phyloP scores from a whole-genome alignment of 2,888 invertebrate species.

The Prosapia bicincta region DNA sequence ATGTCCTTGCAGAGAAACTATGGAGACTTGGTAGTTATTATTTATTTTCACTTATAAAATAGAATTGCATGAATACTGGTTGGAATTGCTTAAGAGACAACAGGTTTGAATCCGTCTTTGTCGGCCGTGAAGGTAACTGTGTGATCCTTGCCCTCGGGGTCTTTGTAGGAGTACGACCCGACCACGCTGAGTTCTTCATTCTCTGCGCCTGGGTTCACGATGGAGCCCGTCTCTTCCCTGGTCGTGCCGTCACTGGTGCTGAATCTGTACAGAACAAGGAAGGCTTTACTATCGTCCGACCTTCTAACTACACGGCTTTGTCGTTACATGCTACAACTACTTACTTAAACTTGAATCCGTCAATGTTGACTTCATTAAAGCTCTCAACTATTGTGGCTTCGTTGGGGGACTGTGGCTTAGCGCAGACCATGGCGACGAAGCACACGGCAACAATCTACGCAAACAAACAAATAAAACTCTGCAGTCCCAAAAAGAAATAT shows the following conservation, averaged over 20 bases:
- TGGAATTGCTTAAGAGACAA: not conserved
- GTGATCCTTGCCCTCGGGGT: conserved; percentile 37
- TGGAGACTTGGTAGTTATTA: no score
- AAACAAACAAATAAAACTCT: no score
- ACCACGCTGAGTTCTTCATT: conserved; percentile 35
- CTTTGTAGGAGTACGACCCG: conserved; percentile 39
- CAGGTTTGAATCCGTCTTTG: conserved; percentile 53
- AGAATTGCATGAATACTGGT: not conserved
- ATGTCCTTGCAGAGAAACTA: no score
- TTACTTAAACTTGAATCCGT: not conserved
- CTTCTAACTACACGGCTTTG: no score
- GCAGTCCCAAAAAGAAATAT: no score
- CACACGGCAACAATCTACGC: not conserved
- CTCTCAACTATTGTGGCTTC: not conserved
- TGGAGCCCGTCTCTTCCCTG: conserved; percentile 49
- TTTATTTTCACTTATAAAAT: not conserved
- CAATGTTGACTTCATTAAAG: not conserved
- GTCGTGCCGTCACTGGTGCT: conserved; percentile 57
- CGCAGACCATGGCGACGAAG: not conserved
- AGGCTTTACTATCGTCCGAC: no score
- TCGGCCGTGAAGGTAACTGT: conserved; percentile 39
- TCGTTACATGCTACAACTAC: not conserved
- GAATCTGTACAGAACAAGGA: conserved; percentile 38
- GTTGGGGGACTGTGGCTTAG: not conserved
- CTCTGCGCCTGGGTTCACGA: conserved; percentile 40